Conservation (phyloP, 2,113 vertebrate genomes). For the Antennarius striatus region DNA sequence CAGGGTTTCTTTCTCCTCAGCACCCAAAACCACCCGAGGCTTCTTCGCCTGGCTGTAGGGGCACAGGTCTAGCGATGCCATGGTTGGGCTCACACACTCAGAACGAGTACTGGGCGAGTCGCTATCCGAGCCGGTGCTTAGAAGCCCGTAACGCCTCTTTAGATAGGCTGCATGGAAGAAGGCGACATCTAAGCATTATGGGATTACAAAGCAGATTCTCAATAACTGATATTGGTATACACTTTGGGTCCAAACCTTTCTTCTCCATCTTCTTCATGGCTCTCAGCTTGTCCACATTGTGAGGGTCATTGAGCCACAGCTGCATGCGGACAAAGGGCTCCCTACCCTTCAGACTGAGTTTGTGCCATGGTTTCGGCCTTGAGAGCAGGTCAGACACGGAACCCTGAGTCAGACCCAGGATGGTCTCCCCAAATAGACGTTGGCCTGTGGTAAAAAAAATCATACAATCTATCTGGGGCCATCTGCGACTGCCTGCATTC, state of each 20-base stretch:
- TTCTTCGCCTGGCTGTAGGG: slow-evolving; percentile 93
- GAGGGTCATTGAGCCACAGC: slow-evolving; percentile 96
- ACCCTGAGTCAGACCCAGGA: slow-evolving; percentile 96
- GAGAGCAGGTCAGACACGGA: slow-evolving; percentile 98
- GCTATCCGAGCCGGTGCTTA: slow-evolving; percentile 90
- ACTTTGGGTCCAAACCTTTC: slow-evolving; percentile 84
- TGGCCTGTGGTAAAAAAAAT: slow-evolving; percentile 82
- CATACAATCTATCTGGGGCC: no score
- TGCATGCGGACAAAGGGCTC: slow-evolving; percentile 99
- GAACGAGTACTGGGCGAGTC: slow-evolving; percentile 89
- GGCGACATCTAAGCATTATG: background rate
- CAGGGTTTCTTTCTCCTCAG: slow-evolving; percentile 94
- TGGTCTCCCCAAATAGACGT: slow-evolving; percentile 96
- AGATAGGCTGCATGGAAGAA: slow-evolving; percentile 85
- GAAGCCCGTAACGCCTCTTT: slow-evolving; percentile 93
- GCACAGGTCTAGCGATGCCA: slow-evolving; percentile 85
- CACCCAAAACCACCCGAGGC: slow-evolving; percentile 90
- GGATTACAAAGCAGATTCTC: slow-evolving; percentile 1
- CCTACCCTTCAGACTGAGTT: slow-evolving; percentile 95
- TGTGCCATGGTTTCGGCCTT: slow-evolving; percentile 98
- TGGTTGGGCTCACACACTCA: slow-evolving; percentile 89
- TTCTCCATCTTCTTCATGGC: slow-evolving; percentile 99
- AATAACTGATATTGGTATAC: background rate
- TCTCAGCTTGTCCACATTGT: slow-evolving; percentile 93
- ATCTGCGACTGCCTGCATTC: background rate